phyloP scores from a whole-genome alignment of 2,113 vertebrate species.

The Heterochromis multidens region DNA sequence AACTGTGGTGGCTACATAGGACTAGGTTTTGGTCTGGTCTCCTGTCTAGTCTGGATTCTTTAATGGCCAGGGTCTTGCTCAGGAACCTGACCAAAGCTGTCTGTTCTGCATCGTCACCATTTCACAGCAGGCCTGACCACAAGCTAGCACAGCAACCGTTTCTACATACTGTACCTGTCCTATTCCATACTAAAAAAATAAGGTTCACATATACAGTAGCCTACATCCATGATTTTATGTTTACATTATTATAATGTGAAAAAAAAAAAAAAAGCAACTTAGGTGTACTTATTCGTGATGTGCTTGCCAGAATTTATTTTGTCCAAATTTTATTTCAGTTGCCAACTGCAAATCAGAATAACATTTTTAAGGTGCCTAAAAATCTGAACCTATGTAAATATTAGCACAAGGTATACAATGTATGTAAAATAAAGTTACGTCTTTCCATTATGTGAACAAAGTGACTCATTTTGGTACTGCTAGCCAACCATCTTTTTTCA shows the following conservation, averaged over 20 bases:
- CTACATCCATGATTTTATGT: not conserved
- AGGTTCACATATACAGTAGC: not conserved
- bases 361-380: not conserved
- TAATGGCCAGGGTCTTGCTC: not conserved
- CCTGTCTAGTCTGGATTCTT: not conserved
- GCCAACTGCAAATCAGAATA: not conserved
- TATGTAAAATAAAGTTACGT: not conserved
- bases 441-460: not conserved
- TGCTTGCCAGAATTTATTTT: not conserved
- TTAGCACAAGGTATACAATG: not conserved
- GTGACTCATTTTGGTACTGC: not conserved
- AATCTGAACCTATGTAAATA: not conserved
- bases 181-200: not conserved
- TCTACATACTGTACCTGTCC: not conserved
- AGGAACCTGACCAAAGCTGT: conserved; percentile 1
- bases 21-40: not conserved
- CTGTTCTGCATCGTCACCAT: not conserved
- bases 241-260: not conserved
- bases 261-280: not conserved
- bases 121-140: not conserved
- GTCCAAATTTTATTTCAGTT: not conserved
- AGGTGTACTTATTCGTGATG: not conserved
- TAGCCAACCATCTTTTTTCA: not conserved
- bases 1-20: not conserved
- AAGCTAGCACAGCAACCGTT: not conserved